Evolutionary conservation across 2,113 vertebrate genomes (phyloP).

Genomic region (Catharus bicknelli): DNA sequence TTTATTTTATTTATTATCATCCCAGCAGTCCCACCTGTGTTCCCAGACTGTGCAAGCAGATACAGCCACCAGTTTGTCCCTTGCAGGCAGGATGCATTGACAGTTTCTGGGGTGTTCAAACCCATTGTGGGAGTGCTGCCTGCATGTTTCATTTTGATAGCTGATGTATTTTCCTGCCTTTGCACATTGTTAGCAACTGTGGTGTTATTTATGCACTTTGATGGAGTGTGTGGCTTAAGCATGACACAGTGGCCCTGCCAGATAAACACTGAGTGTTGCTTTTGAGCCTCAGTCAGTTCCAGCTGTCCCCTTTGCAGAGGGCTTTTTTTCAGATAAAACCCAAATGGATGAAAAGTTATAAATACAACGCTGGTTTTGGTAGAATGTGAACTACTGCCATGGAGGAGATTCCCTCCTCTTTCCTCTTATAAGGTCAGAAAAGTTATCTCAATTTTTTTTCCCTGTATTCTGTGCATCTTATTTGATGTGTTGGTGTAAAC

Average conservation of each 20-base stretch:
- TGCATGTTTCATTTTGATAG: background rate
- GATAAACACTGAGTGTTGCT: conserved; percentile 15
- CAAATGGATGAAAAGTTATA: background rate
- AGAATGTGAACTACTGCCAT: background rate
- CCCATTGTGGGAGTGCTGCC: background rate
- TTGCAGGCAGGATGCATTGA: background rate
- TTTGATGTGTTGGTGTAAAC: background rate
- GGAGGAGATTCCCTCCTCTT: background rate
- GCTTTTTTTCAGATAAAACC: background rate
- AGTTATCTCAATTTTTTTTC: background rate
- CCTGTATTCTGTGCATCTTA: background rate
- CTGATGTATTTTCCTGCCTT: background rate
- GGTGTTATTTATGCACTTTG: background rate
- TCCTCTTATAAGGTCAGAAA: background rate
- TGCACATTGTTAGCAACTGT: background rate
- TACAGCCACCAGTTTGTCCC: background rate
- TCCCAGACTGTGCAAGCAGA: background rate
- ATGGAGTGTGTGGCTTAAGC: background rate
- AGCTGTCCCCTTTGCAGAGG: background rate
- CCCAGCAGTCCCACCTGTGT: background rate
- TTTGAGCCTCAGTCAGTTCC: background rate
- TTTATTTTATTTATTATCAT: background rate
- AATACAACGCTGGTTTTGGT: background rate
- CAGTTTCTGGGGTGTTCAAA: background rate
- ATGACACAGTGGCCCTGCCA: background rate